Conservation (phyloP, 2,797 vertebrate genomes). For the Neomorphus geoffroyi region DNA sequence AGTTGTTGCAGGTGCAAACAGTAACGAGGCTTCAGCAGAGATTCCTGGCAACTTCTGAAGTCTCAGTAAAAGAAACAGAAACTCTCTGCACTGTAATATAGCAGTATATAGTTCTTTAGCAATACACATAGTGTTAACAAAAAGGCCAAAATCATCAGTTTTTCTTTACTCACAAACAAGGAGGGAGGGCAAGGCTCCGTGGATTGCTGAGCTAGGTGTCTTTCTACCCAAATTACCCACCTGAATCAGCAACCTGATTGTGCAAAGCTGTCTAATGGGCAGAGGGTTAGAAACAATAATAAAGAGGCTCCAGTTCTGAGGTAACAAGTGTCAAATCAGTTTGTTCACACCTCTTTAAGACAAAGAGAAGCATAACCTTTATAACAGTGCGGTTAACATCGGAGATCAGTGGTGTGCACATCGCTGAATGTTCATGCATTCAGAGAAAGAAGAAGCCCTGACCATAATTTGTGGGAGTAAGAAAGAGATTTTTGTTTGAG, state of each 20-base stretch:
- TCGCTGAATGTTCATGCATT: accelerated
- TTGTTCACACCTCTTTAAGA: neutral
- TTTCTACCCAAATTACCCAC: neutral
- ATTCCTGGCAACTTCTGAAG: neutral
- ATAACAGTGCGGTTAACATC: neutral
- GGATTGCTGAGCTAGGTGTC: neutral
- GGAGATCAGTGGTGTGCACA: neutral
- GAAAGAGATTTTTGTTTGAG: neutral
- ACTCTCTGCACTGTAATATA: accelerated
- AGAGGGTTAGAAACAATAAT: neutral
- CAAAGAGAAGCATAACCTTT: neutral
- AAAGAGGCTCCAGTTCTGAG: neutral
- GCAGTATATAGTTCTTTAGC: neutral
- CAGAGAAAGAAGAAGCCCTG: neutral
- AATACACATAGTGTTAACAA: accelerated
- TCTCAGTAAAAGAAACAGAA: neutral
- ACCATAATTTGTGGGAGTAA: neutral
- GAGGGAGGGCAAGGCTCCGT: neutral
- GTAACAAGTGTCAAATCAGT: neutral
- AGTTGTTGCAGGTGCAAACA: neutral
- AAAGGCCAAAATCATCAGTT: neutral
- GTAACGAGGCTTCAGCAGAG: neutral
- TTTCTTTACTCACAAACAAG: neutral
- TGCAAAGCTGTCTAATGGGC: neutral
- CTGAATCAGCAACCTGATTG: accelerated